Evolutionary conservation across 2,888 invertebrate species (phyloP), one percentile per base, ranked within the genome.

Genomic region (Cataglyphis altisquamis): DNA sequence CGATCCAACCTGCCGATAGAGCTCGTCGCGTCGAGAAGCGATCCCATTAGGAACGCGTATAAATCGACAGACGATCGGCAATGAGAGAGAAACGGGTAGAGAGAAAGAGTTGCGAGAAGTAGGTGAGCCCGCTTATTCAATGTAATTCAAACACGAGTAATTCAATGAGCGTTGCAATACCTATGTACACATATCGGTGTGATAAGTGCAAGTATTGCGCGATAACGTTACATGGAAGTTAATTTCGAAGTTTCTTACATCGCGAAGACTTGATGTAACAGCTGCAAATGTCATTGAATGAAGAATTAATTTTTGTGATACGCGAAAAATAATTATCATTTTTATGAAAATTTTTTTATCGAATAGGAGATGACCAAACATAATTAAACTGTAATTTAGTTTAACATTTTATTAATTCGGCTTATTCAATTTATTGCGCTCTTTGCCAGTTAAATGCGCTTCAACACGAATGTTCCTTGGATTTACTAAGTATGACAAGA

Each of bases 1-100:
- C 82, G 87, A 89, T 88, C 72, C 32, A 15, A 6, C 15, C 63
- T 9, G 32, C 62, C 57, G 87, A 88, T 88, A 85, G 45, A 21
- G 48, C 66, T 45, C 32, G 21, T 4, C n/a, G 32, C 29, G 29
- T 21, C 41, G 62, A 68, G 21, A 9, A n/a, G 62, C 29, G 48
- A 70, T 74, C 68, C 86, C 45, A 77, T 88, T 88, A 73, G 41
- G 55, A 73, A 80, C 73, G 60, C 62, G 41, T 25, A 18, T 32
- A 52, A 29, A 68, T 68, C 32, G 48, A 68, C 25, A 3, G 48
- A 18, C 41, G 45, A 64, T 21, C 36, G 18, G 21, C 9, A 10
- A 64, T 64, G 64, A 39, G 64, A 64, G 52, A 48, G 48, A 48
- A n/a, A 48, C 18, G n/a, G 6, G 2, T 18, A n/a, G n/a, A 48